These are phyloP conservation scores for Odontomyia ornata DNA, from an alignment of 2,888 invertebrate genomes.

Conservation along the genomic window DNA sequence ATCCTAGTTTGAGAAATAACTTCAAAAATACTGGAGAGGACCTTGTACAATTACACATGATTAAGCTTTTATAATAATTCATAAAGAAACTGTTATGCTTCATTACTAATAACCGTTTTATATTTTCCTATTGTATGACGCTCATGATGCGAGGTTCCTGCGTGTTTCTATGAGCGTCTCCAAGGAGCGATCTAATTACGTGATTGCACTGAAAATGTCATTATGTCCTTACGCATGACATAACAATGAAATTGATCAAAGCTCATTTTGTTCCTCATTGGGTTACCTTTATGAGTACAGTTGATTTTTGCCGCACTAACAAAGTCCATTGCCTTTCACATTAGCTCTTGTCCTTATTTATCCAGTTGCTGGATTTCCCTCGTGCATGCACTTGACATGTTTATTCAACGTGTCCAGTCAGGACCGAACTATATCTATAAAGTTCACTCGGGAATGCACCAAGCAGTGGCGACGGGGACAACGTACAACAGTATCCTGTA, in stretches of 20 bases:
- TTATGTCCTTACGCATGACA: not conserved
- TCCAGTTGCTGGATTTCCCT: constrained; percentile 28
- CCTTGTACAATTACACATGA: not conserved
- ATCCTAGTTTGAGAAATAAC: not conserved
- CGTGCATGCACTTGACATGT: constrained; percentile 41
- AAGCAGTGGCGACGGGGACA: not conserved
- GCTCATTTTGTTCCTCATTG: not conserved
- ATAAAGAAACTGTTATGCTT: not conserved
- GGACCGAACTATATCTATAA: constrained; percentile 22
- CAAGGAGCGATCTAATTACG: too few species aligned
- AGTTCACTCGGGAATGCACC: constrained; percentile 30
- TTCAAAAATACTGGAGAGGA: not conserved
- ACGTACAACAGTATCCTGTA: not conserved
- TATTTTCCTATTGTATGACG: not conserved
- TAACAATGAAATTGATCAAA: not conserved
- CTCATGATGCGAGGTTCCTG: too few species aligned
- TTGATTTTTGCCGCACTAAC: not conserved
- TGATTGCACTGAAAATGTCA: not conserved
- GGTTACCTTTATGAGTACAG: not conserved
- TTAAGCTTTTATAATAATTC: not conserved
- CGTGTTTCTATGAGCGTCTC: too few species aligned
- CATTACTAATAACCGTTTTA: not conserved
- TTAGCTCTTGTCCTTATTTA: constrained; percentile 16
- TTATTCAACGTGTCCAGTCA: constrained; percentile 41
- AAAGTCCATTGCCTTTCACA: not conserved